Base-by-base conservation (phyloP, 2,113 vertebrate genomes). In the Camelus dromedarius region DNA sequence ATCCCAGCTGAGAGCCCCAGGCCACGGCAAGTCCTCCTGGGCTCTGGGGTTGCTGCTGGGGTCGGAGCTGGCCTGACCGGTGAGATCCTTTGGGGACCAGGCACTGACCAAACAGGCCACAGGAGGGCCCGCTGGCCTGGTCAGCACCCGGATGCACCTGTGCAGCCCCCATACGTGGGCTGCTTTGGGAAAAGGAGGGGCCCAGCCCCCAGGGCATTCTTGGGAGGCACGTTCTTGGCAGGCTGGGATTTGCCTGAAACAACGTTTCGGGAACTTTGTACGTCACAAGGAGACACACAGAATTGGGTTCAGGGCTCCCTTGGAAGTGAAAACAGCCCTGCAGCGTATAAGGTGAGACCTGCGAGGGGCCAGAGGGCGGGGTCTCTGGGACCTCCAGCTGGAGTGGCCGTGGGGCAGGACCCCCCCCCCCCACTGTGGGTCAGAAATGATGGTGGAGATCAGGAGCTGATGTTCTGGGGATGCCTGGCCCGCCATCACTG, bases 111-210 rank as follows among this genome's bases (percentile, higher is more conserved):
- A 48, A 24, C 3, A 14, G 30, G n/a, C 11, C 9, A 0, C 3
- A 3, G 42, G 10, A 18, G 12, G 28, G 35, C 81, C 35, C 1
- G 9, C 22, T 1, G 35, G 35, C 52, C 52, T 16, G 5, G 38
- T 3, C 12, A 0, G 18, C 38, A 2, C 8, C 30, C 4, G 0
- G 11, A n/a, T 0, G 0, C 3, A 10, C 10, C 10, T 0, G 73
- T 0, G 0, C 18, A 42, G 75, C n/a, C 8, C n/a, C 3, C 0
- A 0, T 0, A 6, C 11, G 20, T 0, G 3, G 0, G 20, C 4
- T 14, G 14, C n/a, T 60, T 42, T 0, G 0, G 15, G 0, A 4
- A 10, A 5, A 26, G 1, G 8, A n/a, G 32, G 24, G 10, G 32
- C 11, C 3, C 2, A 0, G 3, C 0, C 20, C 7, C 38, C 38